Evolutionary conservation across 2,888 invertebrate species (phyloP).

Genomic region (Capitulum mitella): DNA sequence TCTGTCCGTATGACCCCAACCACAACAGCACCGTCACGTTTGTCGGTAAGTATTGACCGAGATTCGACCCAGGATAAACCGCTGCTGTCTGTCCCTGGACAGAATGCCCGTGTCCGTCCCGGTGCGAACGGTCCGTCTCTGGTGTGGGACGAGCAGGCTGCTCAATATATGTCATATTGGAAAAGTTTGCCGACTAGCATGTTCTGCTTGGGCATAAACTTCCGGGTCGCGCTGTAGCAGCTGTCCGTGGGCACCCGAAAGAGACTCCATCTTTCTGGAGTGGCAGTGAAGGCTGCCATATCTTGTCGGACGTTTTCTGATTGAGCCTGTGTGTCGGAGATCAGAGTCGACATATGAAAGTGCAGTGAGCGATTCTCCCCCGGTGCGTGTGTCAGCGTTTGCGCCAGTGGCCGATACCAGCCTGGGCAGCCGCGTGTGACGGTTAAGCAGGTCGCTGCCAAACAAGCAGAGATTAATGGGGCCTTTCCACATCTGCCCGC

Average conservation of each 20-base stretch:
- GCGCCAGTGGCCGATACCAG: neutral
- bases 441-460: too few species aligned
- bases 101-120: too few species aligned
- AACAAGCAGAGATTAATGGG: neutral
- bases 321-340: neutral
- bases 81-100: too few species aligned
- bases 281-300: neutral
- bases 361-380: neutral
- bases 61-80: neutral
- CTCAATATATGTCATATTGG: neutral
- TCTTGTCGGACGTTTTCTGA: neutral
- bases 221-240: neutral
- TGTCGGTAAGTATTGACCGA: conserved; percentile 41
- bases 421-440: too few species aligned
- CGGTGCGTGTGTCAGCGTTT: neutral
- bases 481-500: neutral
- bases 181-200: neutral
- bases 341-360: neutral
- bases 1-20: conserved; percentile 48
- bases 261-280: too few species aligned
- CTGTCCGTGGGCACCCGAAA: too few species aligned
- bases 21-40: conserved; percentile 49
- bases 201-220: neutral
- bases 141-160: too few species aligned
- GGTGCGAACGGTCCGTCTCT: too few species aligned